phyloP scores from a whole-genome alignment of 2,888 invertebrate species.

The Melinopterus prodromus region DNA sequence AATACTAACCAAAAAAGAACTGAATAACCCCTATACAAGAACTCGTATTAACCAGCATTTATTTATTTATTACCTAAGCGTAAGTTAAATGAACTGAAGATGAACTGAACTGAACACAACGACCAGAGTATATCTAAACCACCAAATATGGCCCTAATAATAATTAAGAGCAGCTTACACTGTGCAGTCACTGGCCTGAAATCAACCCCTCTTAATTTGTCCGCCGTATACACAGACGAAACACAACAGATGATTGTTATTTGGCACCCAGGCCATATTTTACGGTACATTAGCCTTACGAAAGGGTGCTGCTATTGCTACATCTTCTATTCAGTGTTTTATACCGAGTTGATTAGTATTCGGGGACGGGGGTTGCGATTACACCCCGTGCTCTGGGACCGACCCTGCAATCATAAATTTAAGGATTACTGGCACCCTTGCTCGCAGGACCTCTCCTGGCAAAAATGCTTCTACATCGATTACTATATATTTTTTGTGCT shows the following conservation, averaged over 20 bases:
- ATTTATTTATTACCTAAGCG: too few species aligned
- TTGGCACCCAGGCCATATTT: conserved; percentile 25
- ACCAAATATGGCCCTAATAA: not conserved
- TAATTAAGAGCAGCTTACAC: not conserved
- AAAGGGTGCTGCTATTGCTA: conserved; percentile 22
- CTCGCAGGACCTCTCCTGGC: not conserved
- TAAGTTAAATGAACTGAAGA: too few species aligned
- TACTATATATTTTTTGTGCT: not conserved
- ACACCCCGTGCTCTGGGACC: not conserved
- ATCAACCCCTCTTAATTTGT: conserved; percentile 4
- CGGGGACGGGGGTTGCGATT: conserved; percentile 11
- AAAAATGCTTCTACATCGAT: conserved; percentile 4
- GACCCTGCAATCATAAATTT: not conserved
- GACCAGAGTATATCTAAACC: not conserved
- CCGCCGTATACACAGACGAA: not conserved
- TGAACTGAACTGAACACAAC: too few species aligned
- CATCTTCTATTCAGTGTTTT: conserved; percentile 25
- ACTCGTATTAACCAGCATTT: too few species aligned
- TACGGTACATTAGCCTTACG: conserved; percentile 31
- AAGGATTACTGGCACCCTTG: not conserved
- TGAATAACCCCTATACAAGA: too few species aligned
- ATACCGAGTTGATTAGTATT: conserved; percentile 9
- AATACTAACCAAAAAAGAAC: too few species aligned
- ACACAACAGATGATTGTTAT: conserved; percentile 26
- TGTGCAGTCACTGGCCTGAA: not conserved